Conservation (phyloP, 2,888 invertebrate species). For the Cryptus viduatorius region DNA sequence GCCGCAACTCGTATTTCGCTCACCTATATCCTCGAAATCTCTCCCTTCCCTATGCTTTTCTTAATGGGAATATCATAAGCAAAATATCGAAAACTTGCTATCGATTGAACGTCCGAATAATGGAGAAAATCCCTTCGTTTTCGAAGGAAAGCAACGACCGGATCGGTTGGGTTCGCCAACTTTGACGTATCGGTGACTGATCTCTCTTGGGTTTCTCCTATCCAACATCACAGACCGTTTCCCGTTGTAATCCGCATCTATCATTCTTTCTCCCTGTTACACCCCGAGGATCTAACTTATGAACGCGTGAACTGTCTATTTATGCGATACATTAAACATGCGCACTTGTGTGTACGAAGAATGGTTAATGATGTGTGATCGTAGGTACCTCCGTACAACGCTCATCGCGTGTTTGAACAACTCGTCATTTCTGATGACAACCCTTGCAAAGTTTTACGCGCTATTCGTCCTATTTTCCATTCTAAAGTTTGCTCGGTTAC, state of each 20-base stretch:
- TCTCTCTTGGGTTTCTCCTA: conserved; percentile 43
- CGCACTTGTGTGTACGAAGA: not conserved
- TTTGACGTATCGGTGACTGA: conserved; percentile 63
- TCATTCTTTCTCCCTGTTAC: conserved; percentile 38
- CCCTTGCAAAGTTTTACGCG: not conserved
- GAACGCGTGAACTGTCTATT: conserved; percentile 3
- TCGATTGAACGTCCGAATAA: conserved; percentile 49
- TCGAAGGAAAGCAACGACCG: conserved; percentile 36
- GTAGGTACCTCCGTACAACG: not conserved
- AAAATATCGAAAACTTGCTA: conserved; percentile 52
- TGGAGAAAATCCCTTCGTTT: conserved; percentile 56
- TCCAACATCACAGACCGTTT: conserved; percentile 9
- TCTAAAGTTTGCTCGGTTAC: conserved; percentile 44
- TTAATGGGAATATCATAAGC: conserved; percentile 66
- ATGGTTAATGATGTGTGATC: not conserved
- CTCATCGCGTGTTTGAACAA: not conserved
- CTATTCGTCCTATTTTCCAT: too few species aligned
- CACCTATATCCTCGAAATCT: conserved; percentile 20
- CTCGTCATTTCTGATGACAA: not conserved
- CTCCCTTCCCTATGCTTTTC: not conserved
- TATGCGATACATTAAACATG: conserved; percentile 17
- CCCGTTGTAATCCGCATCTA: conserved; percentile 48
- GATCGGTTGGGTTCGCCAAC: conserved; percentile 46
- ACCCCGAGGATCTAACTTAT: not conserved
- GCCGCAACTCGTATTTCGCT: conserved; percentile 35